These are phyloP conservation scores for Tyto alba DNA, from an alignment of 2,113 vertebrate genomes.

Conservation along the genomic window DNA sequence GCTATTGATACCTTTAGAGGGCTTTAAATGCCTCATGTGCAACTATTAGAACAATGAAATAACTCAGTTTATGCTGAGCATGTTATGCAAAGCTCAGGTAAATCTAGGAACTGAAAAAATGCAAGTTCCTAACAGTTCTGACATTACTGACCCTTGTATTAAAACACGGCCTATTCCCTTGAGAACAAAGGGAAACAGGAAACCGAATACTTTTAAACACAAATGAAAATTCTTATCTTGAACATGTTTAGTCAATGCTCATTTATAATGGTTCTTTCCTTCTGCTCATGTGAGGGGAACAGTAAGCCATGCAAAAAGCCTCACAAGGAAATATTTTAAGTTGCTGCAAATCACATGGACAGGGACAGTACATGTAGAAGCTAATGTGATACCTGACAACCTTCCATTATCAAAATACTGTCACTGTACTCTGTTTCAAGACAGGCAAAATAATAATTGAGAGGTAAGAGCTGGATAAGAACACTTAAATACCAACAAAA, in stretches of 20 bases:
- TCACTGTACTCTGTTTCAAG: neutral
- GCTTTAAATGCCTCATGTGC: neutral
- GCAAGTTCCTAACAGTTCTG: neutral
- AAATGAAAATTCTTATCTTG: neutral
- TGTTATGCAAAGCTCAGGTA: neutral
- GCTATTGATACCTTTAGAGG: neutral
- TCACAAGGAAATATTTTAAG: neutral
- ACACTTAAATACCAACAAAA: neutral
- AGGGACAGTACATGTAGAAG: neutral
- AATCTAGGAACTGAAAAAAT: neutral
- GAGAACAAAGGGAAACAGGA: neutral
- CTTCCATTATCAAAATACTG: neutral
- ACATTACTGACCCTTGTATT: neutral
- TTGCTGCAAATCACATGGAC: neutral
- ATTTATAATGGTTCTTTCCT: neutral
- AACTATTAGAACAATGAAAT: neutral
- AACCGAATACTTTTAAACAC: neutral
- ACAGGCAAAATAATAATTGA: neutral
- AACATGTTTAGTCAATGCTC: neutral
- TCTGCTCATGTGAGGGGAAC: neutral
- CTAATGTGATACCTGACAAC: neutral
- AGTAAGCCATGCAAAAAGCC: neutral
- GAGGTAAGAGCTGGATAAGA: neutral
- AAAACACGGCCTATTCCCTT: neutral
- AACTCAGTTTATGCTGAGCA: neutral